phyloP scores from a whole-genome alignment of 2,888 invertebrate species.

The Myopa tessellatipennis region DNA sequence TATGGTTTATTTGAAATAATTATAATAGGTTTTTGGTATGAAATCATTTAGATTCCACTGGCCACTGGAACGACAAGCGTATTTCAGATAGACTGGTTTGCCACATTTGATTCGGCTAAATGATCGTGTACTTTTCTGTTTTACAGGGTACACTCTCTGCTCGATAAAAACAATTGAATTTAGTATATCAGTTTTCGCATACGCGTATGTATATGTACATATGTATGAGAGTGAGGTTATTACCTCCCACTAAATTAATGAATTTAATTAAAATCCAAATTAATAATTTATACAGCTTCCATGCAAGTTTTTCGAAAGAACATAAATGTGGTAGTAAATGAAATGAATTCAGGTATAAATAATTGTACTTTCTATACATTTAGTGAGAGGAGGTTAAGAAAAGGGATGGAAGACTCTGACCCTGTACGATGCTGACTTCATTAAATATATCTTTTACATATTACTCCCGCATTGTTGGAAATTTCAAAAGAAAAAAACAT shows the following conservation, averaged over 20 bases:
- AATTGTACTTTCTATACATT: no score
- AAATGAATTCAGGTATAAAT: no score
- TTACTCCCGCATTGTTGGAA: slow-evolving; percentile 36
- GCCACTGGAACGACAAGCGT: slow-evolving; percentile 25
- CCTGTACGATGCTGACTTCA: slow-evolving; percentile 32
- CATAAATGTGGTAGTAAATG: no score
- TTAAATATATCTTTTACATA: slow-evolving; percentile 45
- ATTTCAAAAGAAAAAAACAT: slow-evolving; percentile 23
- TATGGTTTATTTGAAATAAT: slow-evolving; percentile 30
- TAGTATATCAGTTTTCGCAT: no score
- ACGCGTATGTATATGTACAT: no score
- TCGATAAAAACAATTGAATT: no score
- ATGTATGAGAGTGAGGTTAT: no score
- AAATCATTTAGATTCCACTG: slow-evolving; percentile 31
- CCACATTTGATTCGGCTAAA: slow-evolving; percentile 28
- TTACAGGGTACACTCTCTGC: slow-evolving; percentile 9
- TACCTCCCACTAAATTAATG: no score
- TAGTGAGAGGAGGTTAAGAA: no score
- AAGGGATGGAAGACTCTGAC: neutral
- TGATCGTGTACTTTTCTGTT: slow-evolving; percentile 20
- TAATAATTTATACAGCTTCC: no score
- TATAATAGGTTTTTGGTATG: slow-evolving; percentile 32
- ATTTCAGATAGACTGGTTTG: slow-evolving; percentile 33
- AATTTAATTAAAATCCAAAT: no score
- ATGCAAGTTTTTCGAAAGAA: no score